Base-by-base conservation (phyloP, 1,140 invertebrate species). In the Philopotamus ludificatus region DNA sequence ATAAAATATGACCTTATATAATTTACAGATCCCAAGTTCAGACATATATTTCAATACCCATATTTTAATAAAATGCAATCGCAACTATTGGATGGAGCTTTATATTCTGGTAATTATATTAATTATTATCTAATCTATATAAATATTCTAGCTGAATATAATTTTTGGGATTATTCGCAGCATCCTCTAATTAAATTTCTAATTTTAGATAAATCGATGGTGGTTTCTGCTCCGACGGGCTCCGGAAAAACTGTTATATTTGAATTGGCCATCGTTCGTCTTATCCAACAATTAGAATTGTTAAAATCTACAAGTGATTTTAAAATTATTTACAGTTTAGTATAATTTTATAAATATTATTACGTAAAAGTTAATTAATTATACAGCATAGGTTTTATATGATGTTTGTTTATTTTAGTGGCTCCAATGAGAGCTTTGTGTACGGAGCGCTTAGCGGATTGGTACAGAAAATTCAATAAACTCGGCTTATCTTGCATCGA, bases 221-320 rank as follows among this genome's bases (percentile, higher is more conserved):
- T 92, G 3, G 82, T 92, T 2, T 86, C 87, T 65, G 88, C 90
- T 12, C 90, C 90, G 0, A 93, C 90, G 12, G 90, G 90, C 25
- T 89, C 89, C 12, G 91, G 91, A 25, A 94, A 93, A 80, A 93
- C 91, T 0, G 87, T 85, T 23, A 78, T 92, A 22, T 91, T 93
- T 80, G 91, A 93, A 81, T 76, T 93, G 72, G 88, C 89, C 0
- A 89, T 93, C 45, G 77, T 91, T 3, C 79, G 85, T 65, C 73
- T 90, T 12, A 73, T 90, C 18, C 84, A 84, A 71, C 72, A 81
- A 28, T 67, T 79, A 18, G 77, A 83, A 67, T 72, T 77, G 10
- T 70, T 71, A 20, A 72, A 75, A 8, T 72, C 73, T 25, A 63
- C 20, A 1, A 74, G 70, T 44, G 75, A 81, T 63, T 83, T 83